Evolutionary conservation across 2,888 invertebrate genomes (phyloP), one percentile per base, ranked within the genome.

Genomic region (Rhodophaea formosa): DNA sequence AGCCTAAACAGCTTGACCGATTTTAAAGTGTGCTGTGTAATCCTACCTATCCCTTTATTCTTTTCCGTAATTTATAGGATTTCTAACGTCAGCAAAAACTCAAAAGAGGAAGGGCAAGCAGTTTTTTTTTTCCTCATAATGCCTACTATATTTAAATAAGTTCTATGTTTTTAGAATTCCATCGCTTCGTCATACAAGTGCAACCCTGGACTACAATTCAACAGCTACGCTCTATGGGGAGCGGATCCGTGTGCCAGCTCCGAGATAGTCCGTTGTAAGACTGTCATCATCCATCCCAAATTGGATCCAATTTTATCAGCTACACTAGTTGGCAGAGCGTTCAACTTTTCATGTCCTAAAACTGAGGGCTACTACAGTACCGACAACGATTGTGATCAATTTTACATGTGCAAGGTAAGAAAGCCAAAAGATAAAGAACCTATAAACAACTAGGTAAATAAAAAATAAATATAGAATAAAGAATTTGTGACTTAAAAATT

Each of bases 111-210:
- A n/a, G n/a, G n/a, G n/a, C n/a, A n/a, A n/a, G n/a, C n/a, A n/a
- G n/a, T n/a, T n/a, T n/a, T n/a, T n/a, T n/a, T n/a, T n/a, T n/a
- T n/a, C n/a, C n/a, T n/a, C n/a, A n/a, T 39, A 3, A 35, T 5
- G 3, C 39, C 3, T 12, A 8, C 1, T 39, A n/a, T n/a, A 12
- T 39, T 1, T 39, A 2, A 39, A 8, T 35, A n/a, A 10, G 2
- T 7, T 35, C 1, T 46, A 49, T 49, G 15, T 32, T 49, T 49
- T 32, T 32, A 49, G 49, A 49, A 49, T 49, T 49, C 49, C 10
- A 49, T 49, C 5, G 32, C 49, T 1, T 49, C 49, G 10, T 49
- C 49, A 49, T 49, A 49, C 49, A 49, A 49, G 15, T 49, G 49
- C 32, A 49, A 49, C 15, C 32, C 49, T 32, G 49, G 49, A 32